phyloP scores from a whole-genome alignment of 2,797 vertebrate species.

The Meda fulgida region DNA sequence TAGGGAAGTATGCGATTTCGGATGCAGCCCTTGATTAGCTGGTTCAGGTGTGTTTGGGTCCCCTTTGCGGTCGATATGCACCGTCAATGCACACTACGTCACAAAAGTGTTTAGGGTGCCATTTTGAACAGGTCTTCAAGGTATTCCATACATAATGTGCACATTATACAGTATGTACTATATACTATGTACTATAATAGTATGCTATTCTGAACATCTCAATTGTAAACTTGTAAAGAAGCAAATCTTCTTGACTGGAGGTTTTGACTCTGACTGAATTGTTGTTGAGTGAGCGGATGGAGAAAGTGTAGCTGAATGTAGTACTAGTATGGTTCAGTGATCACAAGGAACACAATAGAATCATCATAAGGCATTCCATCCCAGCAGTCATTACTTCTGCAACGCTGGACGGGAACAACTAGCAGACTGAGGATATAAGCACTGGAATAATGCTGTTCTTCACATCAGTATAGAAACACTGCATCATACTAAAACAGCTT shows the following conservation, averaged over 20 bases:
- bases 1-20: too few relatives aligned
- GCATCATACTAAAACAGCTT: conserved; percentile 41
- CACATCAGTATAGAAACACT: conserved; percentile 18
- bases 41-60: too few relatives aligned
- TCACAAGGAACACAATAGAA: conserved; percentile 35
- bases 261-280: background rate
- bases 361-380: conserved; percentile 55
- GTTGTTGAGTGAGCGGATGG: background rate
- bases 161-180: background rate
- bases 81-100: too few relatives aligned
- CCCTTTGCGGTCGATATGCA: too few relatives aligned
- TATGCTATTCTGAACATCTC: background rate
- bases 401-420: conserved; percentile 53
- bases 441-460: conserved; percentile 18
- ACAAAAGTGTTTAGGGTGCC: too few relatives aligned
- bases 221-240: background rate
- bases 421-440: conserved; percentile 40
- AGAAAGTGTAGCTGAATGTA: background rate
- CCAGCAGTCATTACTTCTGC: conserved; percentile 54
- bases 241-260: background rate
- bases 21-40: too few relatives aligned
- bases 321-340: background rate
- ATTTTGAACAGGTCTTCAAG: background rate
- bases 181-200: background rate
- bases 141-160: background rate